phyloP scores from a whole-genome alignment of 2,113 vertebrate genomes.

The Thunnus maccoyii region DNA sequence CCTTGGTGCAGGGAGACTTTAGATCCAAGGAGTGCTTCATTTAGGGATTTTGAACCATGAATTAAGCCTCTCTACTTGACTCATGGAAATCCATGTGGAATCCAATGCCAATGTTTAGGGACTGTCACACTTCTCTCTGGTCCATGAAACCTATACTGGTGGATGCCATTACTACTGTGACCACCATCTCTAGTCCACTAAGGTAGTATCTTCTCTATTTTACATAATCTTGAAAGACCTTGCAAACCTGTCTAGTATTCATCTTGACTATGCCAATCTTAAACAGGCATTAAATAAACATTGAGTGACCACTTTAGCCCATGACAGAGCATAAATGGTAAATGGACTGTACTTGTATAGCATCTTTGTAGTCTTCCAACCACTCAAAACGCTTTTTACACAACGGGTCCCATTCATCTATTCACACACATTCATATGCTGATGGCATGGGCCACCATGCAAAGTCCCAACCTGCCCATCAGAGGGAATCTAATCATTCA shows the following conservation, averaged over 20 bases:
- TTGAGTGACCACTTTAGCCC: background rate
- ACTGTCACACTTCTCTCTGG: background rate
- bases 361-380: too few relatives aligned
- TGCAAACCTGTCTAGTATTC: slow-evolving; percentile 6
- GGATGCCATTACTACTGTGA: background rate
- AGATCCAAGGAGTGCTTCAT: background rate
- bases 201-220: background rate
- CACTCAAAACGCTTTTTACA: too few relatives aligned
- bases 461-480: too few relatives aligned
- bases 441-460: too few relatives aligned
- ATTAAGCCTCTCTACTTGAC: slow-evolving; percentile 16
- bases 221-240: background rate
- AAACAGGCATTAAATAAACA: too few relatives aligned
- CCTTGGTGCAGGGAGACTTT: background rate
- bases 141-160: too few relatives aligned
- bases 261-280: background rate
- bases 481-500: too few relatives aligned
- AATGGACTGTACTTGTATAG: too few relatives aligned
- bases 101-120: background rate
- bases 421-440: too few relatives aligned
- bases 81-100: background rate
- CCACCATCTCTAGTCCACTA: background rate
- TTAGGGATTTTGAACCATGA: slow-evolving; percentile 5
- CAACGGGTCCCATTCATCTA: too few relatives aligned
- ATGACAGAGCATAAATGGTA: too few relatives aligned